Base-by-base conservation (phyloP, 2,113 vertebrate species). In the Arizona elegans region DNA sequence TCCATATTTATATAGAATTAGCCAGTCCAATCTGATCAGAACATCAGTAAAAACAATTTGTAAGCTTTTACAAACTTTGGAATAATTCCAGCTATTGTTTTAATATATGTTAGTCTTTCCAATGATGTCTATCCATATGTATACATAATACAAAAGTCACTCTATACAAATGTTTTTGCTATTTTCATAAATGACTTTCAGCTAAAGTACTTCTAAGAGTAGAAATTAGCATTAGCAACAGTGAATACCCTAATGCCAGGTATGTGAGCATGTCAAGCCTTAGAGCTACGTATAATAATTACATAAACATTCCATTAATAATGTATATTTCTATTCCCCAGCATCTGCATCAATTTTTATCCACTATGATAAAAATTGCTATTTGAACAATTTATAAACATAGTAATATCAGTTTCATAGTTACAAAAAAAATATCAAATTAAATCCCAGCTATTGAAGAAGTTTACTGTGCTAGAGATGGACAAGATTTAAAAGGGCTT, bases 1-100 rank as follows among this genome's bases (percentile, higher is more conserved):
- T 70, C 13, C 5, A n/a, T 70, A 70, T n/a, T 70, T 70, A 29
- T 1, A 65, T 65, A 58, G 59, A 62, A 98, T 95, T 3, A 98
- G 95, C 94, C 98, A 98, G 94, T 98, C 98, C 96, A 98, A 97
- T 97, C 98, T 98, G 93, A 59, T n/a, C 13, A 89, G 59, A 24
- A 93, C 15, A 56, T 81, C 11, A 85, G 52, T 26, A 8, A 55
- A 33, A 10, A 58, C 26, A 59, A n/a, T 29, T 56, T 29, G 19
- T 92, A 6, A 85, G n/a, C 52, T 43, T 47, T 12, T 81, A 53
- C 33, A 55, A 5, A 65, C 5, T 53, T 88, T 87, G n/a, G 47
- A 92, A 9, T 53, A 9, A 53, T 29, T 70, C 54, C 38, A 55
- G 13, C 13, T 56, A 65, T 70, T 54, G 7, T 85, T 91, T 58